A percentile compares a stretch with the other conserved stretches of the same genome.
phyloP scores from a whole-genome alignment of 2,797 vertebrate genomes.

The Megalops cyprinoides region DNA sequence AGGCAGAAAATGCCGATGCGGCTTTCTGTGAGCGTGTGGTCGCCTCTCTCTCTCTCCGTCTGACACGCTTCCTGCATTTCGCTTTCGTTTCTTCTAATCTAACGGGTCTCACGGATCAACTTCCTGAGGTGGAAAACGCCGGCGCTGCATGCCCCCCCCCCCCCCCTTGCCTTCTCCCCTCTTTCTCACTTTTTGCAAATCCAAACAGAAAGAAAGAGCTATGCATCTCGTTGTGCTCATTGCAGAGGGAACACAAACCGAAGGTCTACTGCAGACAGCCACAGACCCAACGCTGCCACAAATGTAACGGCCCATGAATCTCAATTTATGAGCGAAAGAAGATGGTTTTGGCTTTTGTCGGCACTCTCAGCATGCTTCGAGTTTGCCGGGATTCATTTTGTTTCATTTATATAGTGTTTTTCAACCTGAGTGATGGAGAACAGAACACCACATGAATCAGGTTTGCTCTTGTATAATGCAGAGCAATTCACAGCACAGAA shows the following conservation, averaged over 20 bases:
- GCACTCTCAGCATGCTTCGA: no score
- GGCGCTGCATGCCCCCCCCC: no score
- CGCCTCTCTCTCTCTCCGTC: no score
- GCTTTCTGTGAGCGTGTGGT: no score
- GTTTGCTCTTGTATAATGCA: no score
- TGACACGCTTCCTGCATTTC: no score
- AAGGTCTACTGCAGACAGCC: neutral
- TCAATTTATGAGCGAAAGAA: neutral
- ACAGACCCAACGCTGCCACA: neutral
- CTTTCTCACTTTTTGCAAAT: neutral
- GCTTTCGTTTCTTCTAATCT: no score
- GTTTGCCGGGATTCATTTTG: no score
- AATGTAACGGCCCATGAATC: neutral
- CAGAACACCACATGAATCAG: no score
- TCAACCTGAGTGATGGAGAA: no score
- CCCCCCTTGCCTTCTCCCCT: neutral
- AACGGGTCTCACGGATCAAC: conserved; percentile 41
- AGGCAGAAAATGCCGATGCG: neutral
- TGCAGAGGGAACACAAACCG: neutral
- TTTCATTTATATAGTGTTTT: no score
- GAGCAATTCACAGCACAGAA: no score
- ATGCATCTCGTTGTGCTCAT: neutral
- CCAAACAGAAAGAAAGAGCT: neutral
- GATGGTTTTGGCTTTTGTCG: neutral
- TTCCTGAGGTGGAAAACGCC: conserved; percentile 44